phyloP scores from a whole-genome alignment of 2,113 vertebrate genomes.

The Vulpes lagopus region DNA sequence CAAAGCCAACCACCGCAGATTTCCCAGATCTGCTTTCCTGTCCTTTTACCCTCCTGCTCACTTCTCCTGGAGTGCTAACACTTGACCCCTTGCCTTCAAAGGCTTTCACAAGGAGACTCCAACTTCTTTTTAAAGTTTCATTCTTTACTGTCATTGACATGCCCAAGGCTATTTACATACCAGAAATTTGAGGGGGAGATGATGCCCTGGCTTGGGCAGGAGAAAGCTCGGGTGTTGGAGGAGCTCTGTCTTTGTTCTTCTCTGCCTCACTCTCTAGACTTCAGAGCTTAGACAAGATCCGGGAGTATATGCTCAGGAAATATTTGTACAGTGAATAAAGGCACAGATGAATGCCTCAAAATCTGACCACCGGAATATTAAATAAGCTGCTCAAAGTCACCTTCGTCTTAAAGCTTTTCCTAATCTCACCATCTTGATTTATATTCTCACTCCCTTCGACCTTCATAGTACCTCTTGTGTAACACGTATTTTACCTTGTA shows the following conservation, averaged over 20 bases:
- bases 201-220: neutral
- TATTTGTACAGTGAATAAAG: neutral
- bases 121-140: neutral
- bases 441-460: neutral
- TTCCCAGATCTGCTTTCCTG: neutral
- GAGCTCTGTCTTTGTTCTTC: neutral
- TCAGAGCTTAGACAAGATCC: neutral
- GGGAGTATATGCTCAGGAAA: neutral
- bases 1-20: neutral
- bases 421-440: constrained; percentile 5
- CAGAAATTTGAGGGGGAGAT: neutral
- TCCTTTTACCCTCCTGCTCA: neutral
- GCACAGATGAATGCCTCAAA: neutral
- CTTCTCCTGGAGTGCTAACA: neutral
- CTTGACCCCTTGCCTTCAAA: neutral
- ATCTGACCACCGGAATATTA: neutral
- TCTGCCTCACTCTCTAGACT: neutral
- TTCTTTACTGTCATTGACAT: neutral
- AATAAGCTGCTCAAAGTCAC: constrained; percentile 27
- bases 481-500: neutral
- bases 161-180: neutral
- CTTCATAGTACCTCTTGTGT: neutral
- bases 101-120: neutral
- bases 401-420: neutral
- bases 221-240: neutral